Base-by-base conservation (phyloP, 1,140 invertebrate species). In the Agrypnia vestita region DNA sequence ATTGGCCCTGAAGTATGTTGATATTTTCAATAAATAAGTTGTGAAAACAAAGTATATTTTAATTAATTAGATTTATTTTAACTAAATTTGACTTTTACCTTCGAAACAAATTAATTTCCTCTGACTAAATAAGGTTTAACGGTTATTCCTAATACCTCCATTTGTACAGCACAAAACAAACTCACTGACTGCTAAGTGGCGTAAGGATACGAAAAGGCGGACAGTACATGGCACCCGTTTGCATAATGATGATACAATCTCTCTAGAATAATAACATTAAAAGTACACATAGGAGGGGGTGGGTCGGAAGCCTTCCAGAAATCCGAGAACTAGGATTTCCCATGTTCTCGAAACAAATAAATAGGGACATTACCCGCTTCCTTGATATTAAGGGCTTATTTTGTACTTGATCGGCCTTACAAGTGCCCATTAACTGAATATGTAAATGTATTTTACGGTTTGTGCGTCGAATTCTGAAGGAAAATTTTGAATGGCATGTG, bases 161-260 rank as follows among this genome's bases (percentile, higher is more conserved):
- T 35, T 35, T 35, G 25, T 35, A 35, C 25, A 13, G 9, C 9
- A 1, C 56, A 61, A 1, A 61, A 13, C 15, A 17, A 11, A 61
- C 56, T n/a, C 11, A 17, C 11, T 1, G 9, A 17, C 15, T 61
- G 10, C 15, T n/a, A 61, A 61, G 25, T 11, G 25, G 56, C 56
- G 56, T 61, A 61, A 61, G 25, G 56, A 61, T 11, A 11, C 25
- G 25, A 0, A n/a, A 61, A 25, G 15, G 15, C 10, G 17, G 10
- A 19, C 56, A 19, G 35, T 62, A 46, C 55, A 62, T 21, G 17
- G 44, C 51, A 62, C 73, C 73, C 80, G 80, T 81, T 81, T 81
- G 76, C 80, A 78, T 81, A 81, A 81, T 81, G 75, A 73, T 47
- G 80, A 81, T 81, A 81, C 80, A 73, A 81, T 81, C 75, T 81